Evolutionary conservation across 2,113 vertebrate genomes (phyloP).

Genomic region (Mormoops blainvillei): DNA sequence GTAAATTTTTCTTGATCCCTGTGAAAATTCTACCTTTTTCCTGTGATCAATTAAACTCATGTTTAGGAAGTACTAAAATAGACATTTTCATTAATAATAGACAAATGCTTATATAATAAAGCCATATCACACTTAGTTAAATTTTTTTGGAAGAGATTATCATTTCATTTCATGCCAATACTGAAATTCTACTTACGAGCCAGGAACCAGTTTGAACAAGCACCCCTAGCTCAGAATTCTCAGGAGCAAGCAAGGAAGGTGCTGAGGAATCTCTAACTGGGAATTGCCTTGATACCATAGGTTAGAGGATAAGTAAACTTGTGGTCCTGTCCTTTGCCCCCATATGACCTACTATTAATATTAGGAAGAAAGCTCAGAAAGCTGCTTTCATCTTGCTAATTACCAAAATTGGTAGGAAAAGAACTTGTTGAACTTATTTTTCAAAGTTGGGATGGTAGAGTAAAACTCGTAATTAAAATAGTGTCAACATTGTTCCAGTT

Average conservation of each 20-base stretch:
- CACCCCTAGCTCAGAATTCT: not conserved
- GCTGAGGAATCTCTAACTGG: not conserved
- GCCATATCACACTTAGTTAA: not conserved
- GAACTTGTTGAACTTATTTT: not conserved
- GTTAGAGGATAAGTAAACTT: not conserved
- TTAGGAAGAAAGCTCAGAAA: not conserved
- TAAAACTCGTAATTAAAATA: conserved; percentile 3
- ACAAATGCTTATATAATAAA: conserved; percentile 4
- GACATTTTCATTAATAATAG: not conserved
- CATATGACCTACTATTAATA: not conserved
- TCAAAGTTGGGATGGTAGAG: not conserved
- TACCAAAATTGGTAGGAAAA: conserved; percentile 20
- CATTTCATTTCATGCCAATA: not conserved
- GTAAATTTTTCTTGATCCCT: not conserved
- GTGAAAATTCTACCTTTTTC: not conserved
- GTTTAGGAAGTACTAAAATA: not conserved
- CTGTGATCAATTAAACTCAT: not conserved
- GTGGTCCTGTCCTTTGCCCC: not conserved
- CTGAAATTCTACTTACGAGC: not conserved
- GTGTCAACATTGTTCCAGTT: not conserved
- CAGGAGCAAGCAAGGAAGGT: not conserved
- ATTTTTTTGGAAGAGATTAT: not conserved
- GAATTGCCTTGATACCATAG: not conserved
- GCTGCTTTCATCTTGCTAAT: not conserved
- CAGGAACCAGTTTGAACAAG: not conserved